Base-by-base conservation (phyloP, 2,797 vertebrate species). In the Danio albolineatus region DNA sequence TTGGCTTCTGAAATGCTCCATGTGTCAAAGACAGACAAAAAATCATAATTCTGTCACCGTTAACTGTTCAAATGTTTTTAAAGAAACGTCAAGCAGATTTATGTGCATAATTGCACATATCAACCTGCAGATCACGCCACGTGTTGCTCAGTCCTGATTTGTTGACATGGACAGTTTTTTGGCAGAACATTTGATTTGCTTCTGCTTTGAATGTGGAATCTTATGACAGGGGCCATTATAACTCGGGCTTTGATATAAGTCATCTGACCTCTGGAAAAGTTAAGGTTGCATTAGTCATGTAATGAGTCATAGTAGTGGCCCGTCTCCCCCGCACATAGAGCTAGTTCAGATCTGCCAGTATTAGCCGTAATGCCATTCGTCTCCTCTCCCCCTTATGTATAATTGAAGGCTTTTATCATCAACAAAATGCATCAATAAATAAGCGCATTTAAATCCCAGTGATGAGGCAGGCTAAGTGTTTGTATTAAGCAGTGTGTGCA, bases 221-320 rank as follows among this genome's bases (percentile, higher is more conserved):
- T 51, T 60, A 59, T 60, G 64, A 69, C 54, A 41, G 49, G 64
- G 7, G 21, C 54, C 65, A 60, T 78, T 48, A 60, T 49, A 78
- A 49, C 54, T 21, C 28, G 10, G 43, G 44, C 53, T 60, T 69
- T 49, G 13, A 43, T 54, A 54, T 3, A 69, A 78, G 65, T 70
- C 76, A 70, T 70, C 54, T 51, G 65, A 78, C 65, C 76, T 60
- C 76, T 67, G 43, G 59, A 49, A 78, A 70, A 78, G 65, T 78
- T 78, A 70, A 69, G 54, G 54, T 70, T 36, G 54, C 44, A 60
- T 78, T 78, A 78, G 76, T 78, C 76, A 77, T 4, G 53, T 77
- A 81, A 66, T 83, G 60, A 83, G 65, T 82, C 83, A 82, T 36
- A 84, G 76, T 73, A 76, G 78, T 82, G 84, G 83, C 67, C 81